These are phyloP conservation scores for Craterocephalus amniculus DNA, from an alignment of 2,797 vertebrate genomes.

Conservation along the genomic window DNA sequence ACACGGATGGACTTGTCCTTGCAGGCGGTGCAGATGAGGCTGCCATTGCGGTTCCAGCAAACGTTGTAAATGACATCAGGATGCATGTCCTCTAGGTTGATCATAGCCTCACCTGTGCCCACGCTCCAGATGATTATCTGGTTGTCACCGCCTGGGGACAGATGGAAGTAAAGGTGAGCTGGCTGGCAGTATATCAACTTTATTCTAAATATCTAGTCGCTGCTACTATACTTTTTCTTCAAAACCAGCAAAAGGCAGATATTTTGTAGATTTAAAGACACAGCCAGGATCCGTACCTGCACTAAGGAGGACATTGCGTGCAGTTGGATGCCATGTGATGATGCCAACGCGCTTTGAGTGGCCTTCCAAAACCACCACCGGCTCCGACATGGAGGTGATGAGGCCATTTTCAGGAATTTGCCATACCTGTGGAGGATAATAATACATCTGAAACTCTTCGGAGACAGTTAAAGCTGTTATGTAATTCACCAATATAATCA, in stretches of 20 bases:
- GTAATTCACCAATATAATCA: not conserved
- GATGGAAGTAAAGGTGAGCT: conserved; percentile 4
- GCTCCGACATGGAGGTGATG: conserved; percentile 88
- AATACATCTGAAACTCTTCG: conserved; percentile 25
- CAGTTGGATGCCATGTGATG: conserved; percentile 95
- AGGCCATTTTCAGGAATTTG: conserved; percentile 97
- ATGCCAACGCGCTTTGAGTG: conserved; percentile 98
- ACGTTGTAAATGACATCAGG: conserved; percentile 93
- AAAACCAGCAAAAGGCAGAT: not conserved
- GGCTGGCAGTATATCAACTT: not conserved
- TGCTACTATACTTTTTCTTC: not conserved
- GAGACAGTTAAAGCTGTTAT: not conserved
- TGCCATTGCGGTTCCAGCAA: conserved; percentile 95
- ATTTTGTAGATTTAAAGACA: conserved; percentile 6
- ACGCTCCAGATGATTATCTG: conserved; percentile 95
- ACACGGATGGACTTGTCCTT: conserved; percentile 96
- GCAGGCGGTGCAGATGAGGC: conserved; percentile 95
- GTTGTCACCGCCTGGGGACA: conserved; percentile 90
- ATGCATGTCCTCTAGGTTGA: conserved; percentile 94
- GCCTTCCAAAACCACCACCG: conserved; percentile 91
- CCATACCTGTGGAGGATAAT: conserved; percentile 87
- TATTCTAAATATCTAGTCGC: not conserved
- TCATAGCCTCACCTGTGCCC: conserved; percentile 91
- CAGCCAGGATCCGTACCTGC: conserved; percentile 82
- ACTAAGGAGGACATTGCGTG: conserved; percentile 94